phyloP scores from a whole-genome alignment of 2,888 invertebrate genomes.

The Ochlodes sylvanus region DNA sequence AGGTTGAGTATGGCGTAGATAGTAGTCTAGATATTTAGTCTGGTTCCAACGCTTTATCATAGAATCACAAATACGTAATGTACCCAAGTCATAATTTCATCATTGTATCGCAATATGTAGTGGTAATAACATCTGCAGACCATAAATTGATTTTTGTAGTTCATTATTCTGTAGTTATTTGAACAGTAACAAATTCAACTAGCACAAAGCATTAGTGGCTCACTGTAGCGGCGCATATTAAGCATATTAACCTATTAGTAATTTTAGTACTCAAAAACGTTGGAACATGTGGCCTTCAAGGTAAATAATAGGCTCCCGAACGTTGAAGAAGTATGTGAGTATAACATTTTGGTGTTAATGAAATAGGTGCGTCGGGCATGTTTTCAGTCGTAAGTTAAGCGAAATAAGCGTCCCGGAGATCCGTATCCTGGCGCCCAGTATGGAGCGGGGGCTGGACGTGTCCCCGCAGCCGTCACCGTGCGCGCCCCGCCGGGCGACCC shows the following conservation, averaged over 20 bases:
- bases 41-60: neutral
- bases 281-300: too few species aligned
- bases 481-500: constrained; percentile 39
- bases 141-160: constrained; percentile 14
- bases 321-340: too few species aligned
- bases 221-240: constrained; percentile 31
- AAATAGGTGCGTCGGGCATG: constrained; percentile 47
- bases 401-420: constrained; percentile 92
- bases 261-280: constrained; percentile 17
- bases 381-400: constrained; percentile 88
- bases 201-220: constrained; percentile 41
- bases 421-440: constrained; percentile 92
- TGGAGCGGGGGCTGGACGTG: constrained; percentile 91
- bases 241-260: constrained; percentile 23
- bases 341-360: neutral
- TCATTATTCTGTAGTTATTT: neutral
- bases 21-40: constrained; percentile 6
- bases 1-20: neutral
- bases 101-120: neutral
- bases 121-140: neutral
- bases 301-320: too few species aligned
- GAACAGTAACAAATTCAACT: constrained; percentile 10
- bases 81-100: neutral
- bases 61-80: neutral
- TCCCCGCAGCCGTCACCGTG: constrained; percentile 62